Evolutionary conservation across 1,140 invertebrate species (phyloP).

Genomic region (Procambarus clarkii): DNA sequence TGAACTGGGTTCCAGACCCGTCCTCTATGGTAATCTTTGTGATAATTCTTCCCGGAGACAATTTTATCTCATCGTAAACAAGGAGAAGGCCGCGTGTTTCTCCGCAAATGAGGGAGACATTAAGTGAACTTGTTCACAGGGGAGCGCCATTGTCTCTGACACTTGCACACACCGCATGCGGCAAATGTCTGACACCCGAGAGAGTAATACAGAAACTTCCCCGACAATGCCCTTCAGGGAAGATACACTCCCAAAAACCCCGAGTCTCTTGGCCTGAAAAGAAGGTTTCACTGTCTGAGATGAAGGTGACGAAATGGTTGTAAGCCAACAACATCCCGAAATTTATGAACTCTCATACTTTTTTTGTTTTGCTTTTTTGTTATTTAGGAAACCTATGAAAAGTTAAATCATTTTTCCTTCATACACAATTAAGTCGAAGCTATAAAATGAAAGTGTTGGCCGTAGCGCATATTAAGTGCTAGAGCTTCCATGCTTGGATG

Average conservation of each 20-base stretch:
- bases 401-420: background rate
- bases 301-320: conserved; percentile 22
- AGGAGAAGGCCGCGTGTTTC: background rate
- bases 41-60: background rate
- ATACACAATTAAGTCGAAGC: background rate
- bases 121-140: background rate
- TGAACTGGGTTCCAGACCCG: too few relatives aligned
- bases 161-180: background rate
- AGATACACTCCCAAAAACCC: background rate
- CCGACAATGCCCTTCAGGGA: background rate
- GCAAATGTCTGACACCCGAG: background rate
- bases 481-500: background rate
- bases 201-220: background rate
- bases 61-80: background rate
- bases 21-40: too few relatives aligned
- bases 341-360: background rate
- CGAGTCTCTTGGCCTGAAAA: background rate
- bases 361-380: background rate
- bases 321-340: conserved; percentile 3
- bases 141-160: background rate
- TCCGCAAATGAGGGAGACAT: background rate
- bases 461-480: background rate
- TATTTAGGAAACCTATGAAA: background rate
- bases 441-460: background rate
- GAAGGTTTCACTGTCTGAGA: background rate